phyloP scores from a whole-genome alignment of 2,888 invertebrate species.

The Dioctria rufipes region DNA sequence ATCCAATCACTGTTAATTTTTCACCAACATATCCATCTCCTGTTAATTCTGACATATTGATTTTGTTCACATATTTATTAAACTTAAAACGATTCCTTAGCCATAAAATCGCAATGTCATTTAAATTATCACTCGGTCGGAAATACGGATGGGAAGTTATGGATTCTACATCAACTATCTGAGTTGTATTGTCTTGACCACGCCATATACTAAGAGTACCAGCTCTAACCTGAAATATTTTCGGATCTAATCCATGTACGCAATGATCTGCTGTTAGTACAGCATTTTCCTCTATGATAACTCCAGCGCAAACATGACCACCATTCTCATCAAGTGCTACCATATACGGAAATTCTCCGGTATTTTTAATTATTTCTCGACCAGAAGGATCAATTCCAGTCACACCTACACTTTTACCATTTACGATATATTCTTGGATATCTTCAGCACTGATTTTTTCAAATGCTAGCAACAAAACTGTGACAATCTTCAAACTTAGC shows the following conservation, averaged over 20 bases:
- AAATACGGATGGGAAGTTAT: conserved; percentile 27
- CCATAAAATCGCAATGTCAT: conserved; percentile 38
- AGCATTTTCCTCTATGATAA: conserved; percentile 13
- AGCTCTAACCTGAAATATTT: conserved; percentile 18
- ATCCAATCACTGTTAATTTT: conserved; percentile 41
- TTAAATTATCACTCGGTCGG: conserved; percentile 34
- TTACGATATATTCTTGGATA: conserved; percentile 22
- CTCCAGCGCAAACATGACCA: conserved; percentile 14
- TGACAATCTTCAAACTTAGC: too few species aligned
- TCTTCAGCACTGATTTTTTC: neutral
- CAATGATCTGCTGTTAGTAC: conserved; percentile 31
- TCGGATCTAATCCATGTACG: conserved; percentile 27
- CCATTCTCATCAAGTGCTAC: conserved; percentile 24
- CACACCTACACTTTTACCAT: conserved; percentile 27
- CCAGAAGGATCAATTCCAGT: conserved; percentile 9
- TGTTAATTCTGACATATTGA: conserved; percentile 30
- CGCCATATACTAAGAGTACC: conserved; percentile 4
- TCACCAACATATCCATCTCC: conserved; percentile 31
- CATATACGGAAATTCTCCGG: conserved; percentile 33
- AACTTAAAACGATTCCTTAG: conserved; percentile 5
- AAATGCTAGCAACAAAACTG: too few species aligned
- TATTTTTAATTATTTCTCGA: conserved; percentile 26
- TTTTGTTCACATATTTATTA: conserved; percentile 33
- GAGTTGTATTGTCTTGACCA: neutral
- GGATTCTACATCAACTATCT: conserved; percentile 19